These are phyloP conservation scores for Brachirus orientalis DNA, from an alignment of 2,113 vertebrate genomes.

Conservation along the genomic window DNA sequence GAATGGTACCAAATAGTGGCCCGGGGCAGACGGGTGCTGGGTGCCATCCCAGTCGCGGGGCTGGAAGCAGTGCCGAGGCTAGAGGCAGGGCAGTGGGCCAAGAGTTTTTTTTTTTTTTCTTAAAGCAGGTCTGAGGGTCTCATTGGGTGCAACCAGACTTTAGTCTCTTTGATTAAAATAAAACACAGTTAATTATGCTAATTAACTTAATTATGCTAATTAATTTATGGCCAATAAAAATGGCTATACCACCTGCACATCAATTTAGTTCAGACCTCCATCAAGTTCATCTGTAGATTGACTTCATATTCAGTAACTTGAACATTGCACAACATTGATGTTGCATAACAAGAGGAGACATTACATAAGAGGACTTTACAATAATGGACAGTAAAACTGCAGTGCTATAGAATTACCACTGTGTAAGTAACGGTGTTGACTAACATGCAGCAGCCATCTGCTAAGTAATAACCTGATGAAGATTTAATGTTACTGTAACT, in stretches of 20 bases:
- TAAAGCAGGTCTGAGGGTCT: conserved; percentile 13
- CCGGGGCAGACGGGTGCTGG: conserved; percentile 63
- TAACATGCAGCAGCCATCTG: conserved; percentile 10
- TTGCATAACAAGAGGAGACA: conserved; percentile 8
- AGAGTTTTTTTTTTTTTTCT: background rate
- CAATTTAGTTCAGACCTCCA: background rate
- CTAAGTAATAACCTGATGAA: conserved; percentile 32
- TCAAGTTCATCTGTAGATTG: no score
- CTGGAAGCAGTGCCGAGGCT: conserved; percentile 23
- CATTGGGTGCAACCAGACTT: no score
- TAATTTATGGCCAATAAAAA: no score
- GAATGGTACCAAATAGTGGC: conserved; percentile 63
- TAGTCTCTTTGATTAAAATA: no score
- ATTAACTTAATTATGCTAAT: no score
- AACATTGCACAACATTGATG: background rate
- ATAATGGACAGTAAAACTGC: background rate
- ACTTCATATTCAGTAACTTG: background rate
- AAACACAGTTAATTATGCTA: no score
- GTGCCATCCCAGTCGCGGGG: conserved; percentile 52
- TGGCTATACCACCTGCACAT: no score
- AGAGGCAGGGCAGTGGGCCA: conserved; percentile 38
- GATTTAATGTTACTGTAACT: conserved; percentile 32
- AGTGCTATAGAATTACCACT: conserved; percentile 36
- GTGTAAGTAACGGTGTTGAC: background rate
- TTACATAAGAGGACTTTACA: conserved; percentile 3